Evolutionary conservation across 2,113 vertebrate genomes (phyloP).

Genomic region (Sinosuthora webbiana): DNA sequence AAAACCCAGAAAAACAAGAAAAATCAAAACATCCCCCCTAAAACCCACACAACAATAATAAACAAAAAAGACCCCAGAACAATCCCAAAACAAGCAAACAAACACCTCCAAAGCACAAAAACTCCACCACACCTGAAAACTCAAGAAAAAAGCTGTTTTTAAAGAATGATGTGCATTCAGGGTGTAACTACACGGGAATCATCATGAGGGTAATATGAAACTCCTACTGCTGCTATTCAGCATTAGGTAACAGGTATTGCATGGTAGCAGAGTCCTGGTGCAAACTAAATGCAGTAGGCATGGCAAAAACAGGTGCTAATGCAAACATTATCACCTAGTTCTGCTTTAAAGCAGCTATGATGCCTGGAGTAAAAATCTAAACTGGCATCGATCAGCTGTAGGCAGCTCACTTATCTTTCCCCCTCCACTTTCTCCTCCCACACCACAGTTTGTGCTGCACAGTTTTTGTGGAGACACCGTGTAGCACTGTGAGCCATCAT

Average conservation of each 20-base stretch:
- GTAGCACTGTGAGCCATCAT: neutral
- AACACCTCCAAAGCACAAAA: neutral
- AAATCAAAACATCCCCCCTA: neutral
- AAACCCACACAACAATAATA: neutral
- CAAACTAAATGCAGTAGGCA: neutral
- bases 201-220: neutral
- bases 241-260: neutral
- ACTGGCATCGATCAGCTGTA: neutral
- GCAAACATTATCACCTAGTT: neutral
- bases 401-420: neutral
- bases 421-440: neutral
- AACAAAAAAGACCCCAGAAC: neutral
- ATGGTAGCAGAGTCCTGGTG: neutral
- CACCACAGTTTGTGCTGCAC: neutral
- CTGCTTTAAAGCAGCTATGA: neutral
- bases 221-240: neutral
- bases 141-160: neutral
- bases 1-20: neutral
- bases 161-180: neutral
- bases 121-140: neutral
- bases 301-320: neutral
- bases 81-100: neutral
- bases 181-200: neutral
- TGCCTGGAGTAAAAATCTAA: neutral
- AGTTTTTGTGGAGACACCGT: accelerated